Evolutionary conservation across 1,140 invertebrate species (phyloP), one percentile per base, ranked within the genome.

Genomic region (Trachymyrmex cornetzi): DNA sequence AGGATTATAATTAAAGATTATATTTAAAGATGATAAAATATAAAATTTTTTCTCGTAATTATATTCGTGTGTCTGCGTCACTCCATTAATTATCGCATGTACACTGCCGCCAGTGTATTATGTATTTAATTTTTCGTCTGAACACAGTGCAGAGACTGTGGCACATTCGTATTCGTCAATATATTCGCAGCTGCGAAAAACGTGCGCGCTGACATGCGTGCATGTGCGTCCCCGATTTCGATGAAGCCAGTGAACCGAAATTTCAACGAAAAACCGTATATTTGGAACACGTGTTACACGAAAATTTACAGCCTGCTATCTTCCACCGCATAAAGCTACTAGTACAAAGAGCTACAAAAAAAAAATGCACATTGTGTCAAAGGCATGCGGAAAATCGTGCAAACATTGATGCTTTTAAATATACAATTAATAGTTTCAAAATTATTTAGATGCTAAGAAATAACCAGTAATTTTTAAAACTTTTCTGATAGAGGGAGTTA

Each of bases 251-350:
- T 84, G 80, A 75, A 75, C 55, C 27, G 80, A 74, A 75, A 84
- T 84, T 84, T 84, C 80, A 84, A 63, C 57, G 80, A 84, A 84
- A 84, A 84, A 84, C 69, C 38, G 69, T 84, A 84, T 84, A 84
- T 84, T 74, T 82, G 80, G 38, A 55, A 84, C 80, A 75, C 38
- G 69, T 75, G 80, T 84, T 84, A 84, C 69, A 75, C 24, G 80
- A 75, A 14, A 75, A 84, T 84, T 84, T 84, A 84, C 80, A 84
- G 44, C 69, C 80, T 34, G 69, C 80, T 84, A 84, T 84, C 80
- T 84, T 75, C 67, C 59, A 63, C 80, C 24, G 67, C 67, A 50
- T 63, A 38, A 63, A 84, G 24, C 67, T 74, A 63, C 55, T 27
- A 61, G 55, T 84, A 75, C 80, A 84, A 84, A 84, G 69, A 75